Evolutionary conservation across 1,140 invertebrate genomes (phyloP).

Genomic region (Drosophila lini): DNA sequence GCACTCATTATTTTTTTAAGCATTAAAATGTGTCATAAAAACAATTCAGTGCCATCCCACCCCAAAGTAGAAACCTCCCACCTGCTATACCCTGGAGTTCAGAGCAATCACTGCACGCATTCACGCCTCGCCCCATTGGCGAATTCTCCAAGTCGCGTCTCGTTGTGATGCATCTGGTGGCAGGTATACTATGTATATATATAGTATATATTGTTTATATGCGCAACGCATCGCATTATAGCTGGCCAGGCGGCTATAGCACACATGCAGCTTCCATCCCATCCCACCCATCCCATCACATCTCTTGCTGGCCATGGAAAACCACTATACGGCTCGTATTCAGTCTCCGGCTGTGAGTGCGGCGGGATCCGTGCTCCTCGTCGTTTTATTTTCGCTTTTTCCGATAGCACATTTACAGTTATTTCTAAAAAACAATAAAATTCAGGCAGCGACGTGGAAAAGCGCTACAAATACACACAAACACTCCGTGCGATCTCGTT

Average conservation of each 20-base stretch:
- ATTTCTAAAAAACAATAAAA: slow-evolving; percentile 83
- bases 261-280: slow-evolving; percentile 48
- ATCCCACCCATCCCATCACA: slow-evolving; percentile 11
- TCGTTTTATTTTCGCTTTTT: slow-evolving; percentile 75
- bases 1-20: neutral
- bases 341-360: slow-evolving; percentile 47
- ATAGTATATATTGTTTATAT: slow-evolving; percentile 31
- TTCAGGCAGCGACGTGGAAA: slow-evolving; percentile 71
- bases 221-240: slow-evolving; percentile 82
- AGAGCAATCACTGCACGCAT: slow-evolving; percentile 20
- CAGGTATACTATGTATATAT: neutral
- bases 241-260: slow-evolving; percentile 35
- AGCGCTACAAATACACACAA: slow-evolving; percentile 53
- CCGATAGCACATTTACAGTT: slow-evolving; percentile 78
- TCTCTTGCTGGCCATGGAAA: slow-evolving; percentile 61
- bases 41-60: neutral
- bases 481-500: slow-evolving; percentile 39
- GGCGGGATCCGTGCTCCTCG: slow-evolving; percentile 29
- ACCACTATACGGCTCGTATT: slow-evolving; percentile 74
- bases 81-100: slow-evolving; percentile 8
- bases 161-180: slow-evolving; percentile 34
- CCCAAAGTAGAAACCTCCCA: slow-evolving; percentile 6
- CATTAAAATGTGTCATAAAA: neutral
- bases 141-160: slow-evolving; percentile 32
- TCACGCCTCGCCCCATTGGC: slow-evolving; percentile 21